phyloP scores from a whole-genome alignment of 1,140 invertebrate genomes.

The Battus philenor region DNA sequence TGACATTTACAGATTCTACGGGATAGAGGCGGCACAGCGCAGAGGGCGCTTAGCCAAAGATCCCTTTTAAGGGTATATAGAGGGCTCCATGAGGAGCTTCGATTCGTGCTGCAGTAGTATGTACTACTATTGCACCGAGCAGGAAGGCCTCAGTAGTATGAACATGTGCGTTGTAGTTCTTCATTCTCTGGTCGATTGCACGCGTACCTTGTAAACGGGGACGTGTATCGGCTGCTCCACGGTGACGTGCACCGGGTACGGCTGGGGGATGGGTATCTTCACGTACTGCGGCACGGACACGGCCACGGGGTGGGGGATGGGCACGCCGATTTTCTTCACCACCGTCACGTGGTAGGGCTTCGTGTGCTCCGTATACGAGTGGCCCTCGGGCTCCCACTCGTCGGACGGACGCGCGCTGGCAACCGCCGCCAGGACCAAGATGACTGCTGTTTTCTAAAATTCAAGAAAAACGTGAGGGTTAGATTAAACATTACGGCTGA shows the following conservation, averaged over 20 bases:
- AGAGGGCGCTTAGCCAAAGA: too few relatives aligned
- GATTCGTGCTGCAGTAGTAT: too few relatives aligned
- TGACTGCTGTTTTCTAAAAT: slow-evolving; percentile 53
- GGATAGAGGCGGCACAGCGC: too few relatives aligned
- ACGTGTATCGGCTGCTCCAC: slow-evolving; percentile 85
- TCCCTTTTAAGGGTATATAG: too few relatives aligned
- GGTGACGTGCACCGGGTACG: slow-evolving; percentile 83
- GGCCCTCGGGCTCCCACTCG: slow-evolving; percentile 88
- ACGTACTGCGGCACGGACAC: slow-evolving; percentile 85
- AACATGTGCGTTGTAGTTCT: too few relatives aligned
- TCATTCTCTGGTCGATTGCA: too few relatives aligned
- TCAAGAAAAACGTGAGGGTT: neutral
- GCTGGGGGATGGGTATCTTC: slow-evolving; percentile 84
- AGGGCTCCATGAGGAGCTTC: too few relatives aligned
- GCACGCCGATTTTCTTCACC: slow-evolving; percentile 85
- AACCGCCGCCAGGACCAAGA: slow-evolving; percentile 82
- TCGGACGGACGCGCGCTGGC: slow-evolving; percentile 80
- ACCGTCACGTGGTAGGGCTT: slow-evolving; percentile 84
- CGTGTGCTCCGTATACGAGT: slow-evolving; percentile 79
- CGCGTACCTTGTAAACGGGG: slow-evolving; percentile 83
- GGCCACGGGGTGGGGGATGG: slow-evolving; percentile 84
- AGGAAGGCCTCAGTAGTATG: too few relatives aligned
- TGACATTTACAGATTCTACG: too few relatives aligned
- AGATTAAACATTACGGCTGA: neutral
- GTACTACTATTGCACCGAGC: too few relatives aligned